Base-by-base conservation (phyloP, 2,113 vertebrate genomes). In the Elephas maximus region DNA sequence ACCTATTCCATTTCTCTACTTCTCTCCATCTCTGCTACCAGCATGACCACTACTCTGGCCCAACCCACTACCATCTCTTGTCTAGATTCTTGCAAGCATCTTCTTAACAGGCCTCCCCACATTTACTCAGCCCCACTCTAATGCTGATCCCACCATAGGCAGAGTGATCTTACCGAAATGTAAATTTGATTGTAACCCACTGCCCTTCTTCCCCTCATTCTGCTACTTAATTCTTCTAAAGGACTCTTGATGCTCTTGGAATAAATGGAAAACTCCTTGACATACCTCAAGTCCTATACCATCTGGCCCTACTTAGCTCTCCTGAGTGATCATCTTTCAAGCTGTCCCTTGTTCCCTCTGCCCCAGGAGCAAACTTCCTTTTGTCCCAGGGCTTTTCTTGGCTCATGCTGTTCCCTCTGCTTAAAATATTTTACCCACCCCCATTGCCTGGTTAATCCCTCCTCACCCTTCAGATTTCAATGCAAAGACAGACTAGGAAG, bases 211-310 rank as follows among this genome's bases (percentile, higher is more conserved):
- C 20, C 23, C 82, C 69, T 80, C 60, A 51, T 57, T 33, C 21
- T 76, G n/a, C 60, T 80, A 57, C 37, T 93, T 33, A 45, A 88
- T 73, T 94, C 37, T 79, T 88, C 67, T 51, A 85, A 92, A 80
- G 57, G 18, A 20, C 73, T 73, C 76, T 23, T 74, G 30, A 48
- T 90, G 21, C 45, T 84, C 63, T 88, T 95, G 74, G 53, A 67
- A 91, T 83, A 74, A 30, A 45, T 0, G 74, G 60, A 82, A 96
- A 87, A 23, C 45, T 63, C 53, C 48, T 88, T 26, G 30, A 41
- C 30, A 44, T 20, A 45, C 30, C 8, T 51, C 44, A 62, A n/a
- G 57, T 71, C 30, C 81, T 79, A 6, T 63, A 28, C 80, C 41
- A 86, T 81, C 76, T 65, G 37, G 23, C 28, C 33, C 9, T 26